Conservation (phyloP, 37 sponge, comb jelly and placozoan genomes). For the Theonella swinhoei region DNA sequence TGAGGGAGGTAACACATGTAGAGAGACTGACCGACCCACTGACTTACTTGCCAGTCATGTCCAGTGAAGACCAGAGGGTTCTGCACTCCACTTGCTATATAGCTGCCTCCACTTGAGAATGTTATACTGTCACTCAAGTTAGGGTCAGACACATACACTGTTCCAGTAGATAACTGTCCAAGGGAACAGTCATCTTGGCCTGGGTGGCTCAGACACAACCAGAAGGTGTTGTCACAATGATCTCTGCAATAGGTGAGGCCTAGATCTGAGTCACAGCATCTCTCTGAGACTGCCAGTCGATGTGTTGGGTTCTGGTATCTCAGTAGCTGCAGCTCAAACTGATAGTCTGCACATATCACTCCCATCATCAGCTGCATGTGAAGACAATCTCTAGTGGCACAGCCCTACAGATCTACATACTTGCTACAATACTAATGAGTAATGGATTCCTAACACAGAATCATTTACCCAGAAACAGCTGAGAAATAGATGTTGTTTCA, state of each 20-base stretch:
- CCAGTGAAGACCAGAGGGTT: slow-evolving; percentile 20
- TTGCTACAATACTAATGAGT: too few relatives aligned
- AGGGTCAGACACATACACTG: neutral
- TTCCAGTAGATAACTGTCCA: neutral
- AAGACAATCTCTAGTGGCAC: too few relatives aligned
- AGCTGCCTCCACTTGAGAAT: neutral
- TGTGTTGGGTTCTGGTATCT: slow-evolving; percentile 2
- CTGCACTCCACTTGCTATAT: neutral
- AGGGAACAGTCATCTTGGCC: neutral
- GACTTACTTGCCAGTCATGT: slow-evolving; percentile 1
- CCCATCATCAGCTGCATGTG: too few relatives aligned
- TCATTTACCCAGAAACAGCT: too few relatives aligned
- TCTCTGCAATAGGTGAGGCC: neutral
- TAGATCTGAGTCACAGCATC: slow-evolving; percentile 2
- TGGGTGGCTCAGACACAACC: neutral
- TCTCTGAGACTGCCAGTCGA: neutral
- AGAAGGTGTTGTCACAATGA: neutral
- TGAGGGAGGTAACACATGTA: too few relatives aligned
- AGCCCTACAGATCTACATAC: too few relatives aligned
- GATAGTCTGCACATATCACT: neutral
- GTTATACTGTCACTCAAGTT: neutral
- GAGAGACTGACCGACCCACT: too few relatives aligned
- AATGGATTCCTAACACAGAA: too few relatives aligned
- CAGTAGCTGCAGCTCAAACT: slow-evolving; percentile 2
- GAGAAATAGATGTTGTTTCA: too few relatives aligned